Evolutionary conservation across 2,888 invertebrate genomes (phyloP), one percentile per base, ranked within the genome.

Genomic region (Drosophila greeni): DNA sequence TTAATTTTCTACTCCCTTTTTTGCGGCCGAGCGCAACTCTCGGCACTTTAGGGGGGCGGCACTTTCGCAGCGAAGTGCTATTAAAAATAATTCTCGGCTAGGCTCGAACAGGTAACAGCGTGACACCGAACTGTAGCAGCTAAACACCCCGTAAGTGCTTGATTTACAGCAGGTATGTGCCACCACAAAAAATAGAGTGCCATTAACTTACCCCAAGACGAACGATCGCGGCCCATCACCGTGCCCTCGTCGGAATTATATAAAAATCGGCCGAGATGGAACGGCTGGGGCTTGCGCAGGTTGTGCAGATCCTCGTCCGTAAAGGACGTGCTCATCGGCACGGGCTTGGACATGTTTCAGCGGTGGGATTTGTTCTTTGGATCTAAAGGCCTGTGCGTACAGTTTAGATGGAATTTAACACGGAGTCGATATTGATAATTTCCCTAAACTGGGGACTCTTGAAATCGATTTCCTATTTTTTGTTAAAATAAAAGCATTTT

Each of bases 151-250:
- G 4, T 6, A 18, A 51, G 34, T n/a, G 9, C 12, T 6, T 36
- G 53, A 56, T 53, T 56, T 56, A 56, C 20, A 53, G 9, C 55
- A 14, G 53, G n/a, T 36, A 26, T 20, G 16, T 20, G 36, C 24
- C 4, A 3, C 7, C 7, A 12, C 5, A 29, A 40, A 23, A 23
- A 43, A 11, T 42, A 23, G n/a, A 31, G 36, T 16, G 39, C 31
- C 33, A 48, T 34, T 29, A 72, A 87, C 92, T 92, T 88, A 94
- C 94, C 93, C 94, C 94, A 94, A 87, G 92, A 90, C 66, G 89
- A 87, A 18, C 90, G 89, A 45, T 92, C 91, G 52, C 93, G 90
- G 3, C 92, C 92, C 66, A 92, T 86, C 65, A 93, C 90, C 20
- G 91, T 92, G 40, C 92, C 91, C 33, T 92, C 91, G 52, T 90